Evolutionary conservation across 2,797 vertebrate genomes (phyloP).

Genomic region (Rhadinocentrus ornatus): DNA sequence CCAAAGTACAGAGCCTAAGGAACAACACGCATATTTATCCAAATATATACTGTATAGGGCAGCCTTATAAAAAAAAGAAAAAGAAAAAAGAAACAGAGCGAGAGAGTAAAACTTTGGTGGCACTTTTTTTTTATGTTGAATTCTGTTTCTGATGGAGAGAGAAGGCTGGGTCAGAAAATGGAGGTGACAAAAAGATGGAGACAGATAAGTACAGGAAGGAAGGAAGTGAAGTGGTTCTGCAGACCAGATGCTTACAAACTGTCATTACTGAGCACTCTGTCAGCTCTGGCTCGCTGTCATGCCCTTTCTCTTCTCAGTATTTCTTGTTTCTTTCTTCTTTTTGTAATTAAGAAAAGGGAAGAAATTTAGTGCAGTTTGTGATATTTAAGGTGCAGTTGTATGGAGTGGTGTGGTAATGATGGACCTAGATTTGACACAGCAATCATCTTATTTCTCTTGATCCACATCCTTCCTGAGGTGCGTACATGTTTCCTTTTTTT

Average conservation of each 20-base stretch:
- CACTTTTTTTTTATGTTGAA: constrained; percentile 42
- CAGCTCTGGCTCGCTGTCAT: constrained; percentile 68
- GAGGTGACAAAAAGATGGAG: constrained; percentile 50
- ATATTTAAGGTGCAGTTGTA: too few species aligned
- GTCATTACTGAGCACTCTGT: constrained; percentile 69
- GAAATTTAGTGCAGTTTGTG: too few species aligned
- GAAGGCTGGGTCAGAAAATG: constrained; percentile 43
- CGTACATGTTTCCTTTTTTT: constrained; percentile 1
- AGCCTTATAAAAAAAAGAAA: background rate
- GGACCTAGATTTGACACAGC: too few species aligned
- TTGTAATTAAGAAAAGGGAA: too few species aligned
- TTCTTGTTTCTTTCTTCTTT: background rate
- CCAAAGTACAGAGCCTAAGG: background rate
- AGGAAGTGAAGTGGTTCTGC: constrained; percentile 67
- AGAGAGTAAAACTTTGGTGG: constrained; percentile 11
- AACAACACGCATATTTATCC: constrained; percentile 10
- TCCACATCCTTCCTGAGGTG: background rate
- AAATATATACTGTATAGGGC: constrained; percentile 4
- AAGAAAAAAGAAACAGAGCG: too few species aligned
- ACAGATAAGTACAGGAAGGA: constrained; percentile 61
- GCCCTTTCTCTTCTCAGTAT: constrained; percentile 16
- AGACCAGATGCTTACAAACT: constrained; percentile 74
- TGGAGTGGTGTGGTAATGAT: too few species aligned
- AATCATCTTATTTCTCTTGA: constrained; percentile 2
- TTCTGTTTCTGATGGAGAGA: constrained; percentile 42